Evolutionary conservation across 2,113 vertebrate species (phyloP).

Genomic region (Toxotes jaculatrix): DNA sequence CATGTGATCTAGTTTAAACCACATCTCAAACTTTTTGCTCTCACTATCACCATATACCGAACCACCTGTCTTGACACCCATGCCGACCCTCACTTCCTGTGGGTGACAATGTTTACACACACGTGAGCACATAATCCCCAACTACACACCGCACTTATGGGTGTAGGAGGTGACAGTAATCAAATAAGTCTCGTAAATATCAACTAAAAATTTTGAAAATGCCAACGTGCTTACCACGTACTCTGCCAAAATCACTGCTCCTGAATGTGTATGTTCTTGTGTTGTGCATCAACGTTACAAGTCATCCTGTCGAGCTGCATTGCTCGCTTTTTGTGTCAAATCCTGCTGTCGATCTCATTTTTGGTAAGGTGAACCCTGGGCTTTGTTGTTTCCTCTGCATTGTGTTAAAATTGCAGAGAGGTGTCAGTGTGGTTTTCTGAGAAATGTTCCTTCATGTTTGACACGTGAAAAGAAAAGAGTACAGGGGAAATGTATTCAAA

Average conservation of each 20-base stretch:
- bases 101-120: conserved; percentile 17
- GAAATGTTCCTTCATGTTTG: conserved; percentile 48
- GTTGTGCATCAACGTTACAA: background rate
- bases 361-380: conserved; percentile 69
- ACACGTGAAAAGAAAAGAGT: background rate
- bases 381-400: conserved; percentile 61
- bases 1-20: conserved; percentile 53
- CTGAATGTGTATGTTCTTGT: conserved; percentile 21
- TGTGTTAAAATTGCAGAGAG: conserved; percentile 38
- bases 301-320: conserved; percentile 47
- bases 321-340: conserved; percentile 57
- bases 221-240: conserved; percentile 44
- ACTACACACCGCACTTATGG: background rate
- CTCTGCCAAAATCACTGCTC: conserved; percentile 38
- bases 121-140: background rate
- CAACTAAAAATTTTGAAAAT: conserved; percentile 4
- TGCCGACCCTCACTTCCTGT: conserved; percentile 76
- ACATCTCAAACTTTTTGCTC: conserved; percentile 24
- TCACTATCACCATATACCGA: conserved; percentile 2
- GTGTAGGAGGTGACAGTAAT: conserved; percentile 5
- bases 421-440: conserved; percentile 70
- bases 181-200: background rate
- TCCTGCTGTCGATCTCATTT: conserved; percentile 68
- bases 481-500: conserved; percentile 12
- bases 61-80: conserved; percentile 42